phyloP scores from a whole-genome alignment of 2,113 vertebrate genomes.

The Sylvilagus bachmani region DNA sequence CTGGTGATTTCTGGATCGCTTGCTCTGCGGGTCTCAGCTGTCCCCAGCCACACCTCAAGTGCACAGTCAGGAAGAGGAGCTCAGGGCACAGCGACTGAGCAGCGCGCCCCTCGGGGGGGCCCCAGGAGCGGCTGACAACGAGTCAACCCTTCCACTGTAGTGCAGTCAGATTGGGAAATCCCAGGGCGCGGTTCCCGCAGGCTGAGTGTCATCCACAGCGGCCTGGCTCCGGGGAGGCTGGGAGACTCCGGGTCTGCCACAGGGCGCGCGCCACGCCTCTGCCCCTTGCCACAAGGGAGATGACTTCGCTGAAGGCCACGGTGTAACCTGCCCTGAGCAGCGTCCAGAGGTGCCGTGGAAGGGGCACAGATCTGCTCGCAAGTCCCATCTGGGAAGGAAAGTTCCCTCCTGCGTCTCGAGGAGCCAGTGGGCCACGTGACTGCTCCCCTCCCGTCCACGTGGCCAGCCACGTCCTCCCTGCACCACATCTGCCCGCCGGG shows the following conservation, averaged over 20 bases:
- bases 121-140: conserved; percentile 71
- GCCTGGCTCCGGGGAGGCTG: too few species aligned
- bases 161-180: conserved; percentile 68
- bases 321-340: too few species aligned
- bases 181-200: conserved; percentile 64
- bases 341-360: too few species aligned
- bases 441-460: background rate
- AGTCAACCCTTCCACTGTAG: conserved; percentile 41
- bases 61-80: conserved; percentile 10
- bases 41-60: background rate
- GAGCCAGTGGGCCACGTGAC: background rate
- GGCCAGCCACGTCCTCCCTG: background rate
- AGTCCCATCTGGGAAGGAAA: accelerated
- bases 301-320: accelerated
- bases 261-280: accelerated
- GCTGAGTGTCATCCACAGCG: conserved; percentile 71
- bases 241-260: accelerated
- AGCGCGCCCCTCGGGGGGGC: conserved; percentile 56
- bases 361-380: accelerated
- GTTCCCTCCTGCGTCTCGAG: accelerated
- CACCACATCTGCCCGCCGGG: too few species aligned
- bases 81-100: conserved; percentile 48
- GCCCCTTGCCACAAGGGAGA: too few species aligned
- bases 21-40: background rate
- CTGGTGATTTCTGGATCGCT: background rate